Evolutionary conservation across 2,888 invertebrate species (phyloP), one percentile per base, ranked within the genome.

Genomic region (Seira sanloemensis): DNA sequence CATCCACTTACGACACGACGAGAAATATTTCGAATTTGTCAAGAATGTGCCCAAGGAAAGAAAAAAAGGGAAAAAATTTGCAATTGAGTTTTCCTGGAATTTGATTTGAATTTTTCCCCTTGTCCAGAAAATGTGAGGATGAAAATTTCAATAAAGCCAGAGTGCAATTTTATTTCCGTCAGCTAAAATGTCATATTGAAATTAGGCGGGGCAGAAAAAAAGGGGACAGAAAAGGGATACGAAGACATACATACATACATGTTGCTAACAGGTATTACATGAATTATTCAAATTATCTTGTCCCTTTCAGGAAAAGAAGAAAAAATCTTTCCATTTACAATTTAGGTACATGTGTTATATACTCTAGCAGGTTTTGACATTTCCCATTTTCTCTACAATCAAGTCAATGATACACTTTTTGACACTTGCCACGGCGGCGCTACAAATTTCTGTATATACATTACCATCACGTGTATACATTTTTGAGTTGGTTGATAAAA

Each of bases 281-380:
- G 71, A 78, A 78, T 78, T 78, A 78, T 78, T 78, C 65, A 78
- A 78, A 78, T 78, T 78, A 78, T 27, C 18, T 46, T 27, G 46
- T 19, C 69, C 27, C 69, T 1, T 16, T 19, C 26, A 54, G 1
- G 21, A 5, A 23, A 67, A 37, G 50, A 16, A 2, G 16, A 50
- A 50, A 50, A 50, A 7, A 50, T 50, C n/a, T 37, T 37, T 25
- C n/a, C n/a, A n/a, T n/a, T n/a, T n/a, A n/a, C n/a, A n/a, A n/a
- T n/a, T n/a, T n/a, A n/a, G n/a, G n/a, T n/a, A n/a, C n/a, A n/a
- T n/a, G n/a, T n/a, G n/a, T n/a, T n/a, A n/a, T n/a, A n/a, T 37
- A 4, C 24, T 46, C 26, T 66, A 66, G n/a, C 27, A 66, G 37
- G 26, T 21, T n/a, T 19, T 78, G 78, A 78, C 77, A 68, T 68